Evolutionary conservation across 2,113 vertebrate species (phyloP), one percentile per base, ranked within the genome.

Genomic region (Martes martes): DNA sequence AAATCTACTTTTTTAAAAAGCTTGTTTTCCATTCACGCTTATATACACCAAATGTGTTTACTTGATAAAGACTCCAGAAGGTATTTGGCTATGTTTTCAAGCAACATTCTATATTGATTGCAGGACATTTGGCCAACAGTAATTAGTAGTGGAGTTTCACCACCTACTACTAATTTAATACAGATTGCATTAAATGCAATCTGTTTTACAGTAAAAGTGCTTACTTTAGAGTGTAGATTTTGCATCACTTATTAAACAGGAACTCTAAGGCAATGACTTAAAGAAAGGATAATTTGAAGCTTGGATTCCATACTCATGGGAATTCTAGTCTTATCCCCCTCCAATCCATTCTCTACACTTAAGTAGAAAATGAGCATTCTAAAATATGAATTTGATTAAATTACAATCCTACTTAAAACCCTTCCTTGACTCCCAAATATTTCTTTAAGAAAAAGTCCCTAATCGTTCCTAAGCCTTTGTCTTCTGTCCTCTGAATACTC

Each of bases 91-190:
- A n/a, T 94, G 67, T 95, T 88, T 91, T 89, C 82, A 80, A 95
- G 76, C 92, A 96, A 90, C 81, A 83, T 93, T 97, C 80, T 78
- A 36, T 89, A 86, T 74, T 96, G 89, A 97, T 87, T 95, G 26
- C 36, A 87, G 65, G 69, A 69, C 78, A 95, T 95, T 95, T 97
- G 85, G 73, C 91, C 14, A 11, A 94, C 59, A 95, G 69, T 93
- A 93, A 90, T 95, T 96, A 91, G 79, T 69, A 85, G 61, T 81
- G n/a, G 63, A 71, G 23, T 95, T 96, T 96, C 96, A 90, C 39
- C 93, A 93, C 26, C 39, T 91, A 89, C 69, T n/a, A n/a, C n/a
- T n/a, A n/a, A n/a, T n/a, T n/a, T n/a, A n/a, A n/a, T n/a, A n/a
- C n/a, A n/a, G n/a, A n/a, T n/a, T n/a, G n/a, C n/a, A n/a, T 95